Base-by-base conservation (phyloP, 1,140 invertebrate genomes). In the Drosophila insularis region DNA sequence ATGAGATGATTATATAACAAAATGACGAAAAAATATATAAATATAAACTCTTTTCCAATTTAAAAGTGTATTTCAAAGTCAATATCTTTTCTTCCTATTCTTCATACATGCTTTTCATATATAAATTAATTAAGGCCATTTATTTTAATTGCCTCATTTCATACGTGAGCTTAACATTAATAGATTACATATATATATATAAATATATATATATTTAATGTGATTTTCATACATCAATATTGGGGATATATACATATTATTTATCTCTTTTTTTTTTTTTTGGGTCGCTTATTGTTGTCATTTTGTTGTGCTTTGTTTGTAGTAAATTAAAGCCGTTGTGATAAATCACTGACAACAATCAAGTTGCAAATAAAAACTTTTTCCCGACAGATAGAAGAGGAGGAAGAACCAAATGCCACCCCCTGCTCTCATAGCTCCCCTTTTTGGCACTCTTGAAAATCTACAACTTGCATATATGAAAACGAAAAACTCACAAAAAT, bases 301-400 rank as follows among this genome's bases (percentile, higher is more conserved):
- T 19, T 46, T 19, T 46, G 4, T 46, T 46, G 4, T 11, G 7
- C 32, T 35, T 35, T 35, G 35, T 37, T 37, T 37, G 35, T 13
- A 37, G 35, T 37, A 50, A 50, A 50, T 50, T 50, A 50, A 50
- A 50, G 43, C 17, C 43, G 43, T 50, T 50, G 43, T 50, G 17
- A 21, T 50, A 50, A 50, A 50, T 50, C 43, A 50, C 43, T 50
- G 17, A 21, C 43, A 50, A 50, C 43, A 50, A 50, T 50, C 43
- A 50, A 50, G 7, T 17, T 46, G 43, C 43, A 46, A 46, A 17
- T 17, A 46, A 46, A 46, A 46, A 2, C 7, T 46, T 17, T 43
- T 6, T 35, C 7, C 10, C 43, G 19, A 40, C 13, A 14, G 39
- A 3, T 4, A 6, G n/a, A 40, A 4, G 2, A n/a, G 14, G 6